Base-by-base conservation (phyloP, 2,113 vertebrate genomes). In the Paedocypris sp. region DNA sequence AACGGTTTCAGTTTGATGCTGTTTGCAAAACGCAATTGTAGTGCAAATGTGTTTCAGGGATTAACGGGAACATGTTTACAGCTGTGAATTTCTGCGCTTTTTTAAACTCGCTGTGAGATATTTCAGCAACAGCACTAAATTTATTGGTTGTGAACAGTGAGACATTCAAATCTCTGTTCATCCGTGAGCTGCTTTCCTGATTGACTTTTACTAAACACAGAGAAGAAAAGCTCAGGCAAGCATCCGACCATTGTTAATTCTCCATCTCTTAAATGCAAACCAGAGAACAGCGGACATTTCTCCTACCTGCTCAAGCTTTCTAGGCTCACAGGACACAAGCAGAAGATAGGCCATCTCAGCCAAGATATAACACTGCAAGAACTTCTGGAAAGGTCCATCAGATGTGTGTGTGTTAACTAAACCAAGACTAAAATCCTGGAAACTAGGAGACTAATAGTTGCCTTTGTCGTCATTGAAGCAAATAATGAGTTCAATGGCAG, bases 311-410 rank as follows among this genome's bases (percentile, higher is more conserved):
- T 32, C 53, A 49, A 26, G 57, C 18, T 43, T 47, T 31, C 50
- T 23, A 66, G 64, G 79, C 31, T 66, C 49, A 57, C 53, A 57
- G 4, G 60, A 26, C 28, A 66, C 54, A 16, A 66, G 70, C 79
- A 81, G 76, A 77, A 80, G 78, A 69, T 71, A 78, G 79, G n/a
- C n/a, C n/a, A n/a, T n/a, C n/a, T n/a, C n/a, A n/a, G n/a, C n/a
- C n/a, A n/a, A n/a, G n/a, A n/a, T n/a, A n/a, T n/a, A n/a, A n/a
- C n/a, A n/a, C n/a, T n/a, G n/a, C n/a, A n/a, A n/a, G 76, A 75
- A 72, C 36, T 54, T 83, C 73, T 28, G 60, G 56, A 70, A 50
- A 18, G 64, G 31, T 39, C 32, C 64, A 50, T 75, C n/a, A n/a
- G n/a, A n/a, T n/a, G n/a, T n/a, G n/a, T n/a, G n/a, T n/a, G n/a